Conservation (phyloP, 2,113 vertebrate species). For the Neodontobutis hainanensis region DNA sequence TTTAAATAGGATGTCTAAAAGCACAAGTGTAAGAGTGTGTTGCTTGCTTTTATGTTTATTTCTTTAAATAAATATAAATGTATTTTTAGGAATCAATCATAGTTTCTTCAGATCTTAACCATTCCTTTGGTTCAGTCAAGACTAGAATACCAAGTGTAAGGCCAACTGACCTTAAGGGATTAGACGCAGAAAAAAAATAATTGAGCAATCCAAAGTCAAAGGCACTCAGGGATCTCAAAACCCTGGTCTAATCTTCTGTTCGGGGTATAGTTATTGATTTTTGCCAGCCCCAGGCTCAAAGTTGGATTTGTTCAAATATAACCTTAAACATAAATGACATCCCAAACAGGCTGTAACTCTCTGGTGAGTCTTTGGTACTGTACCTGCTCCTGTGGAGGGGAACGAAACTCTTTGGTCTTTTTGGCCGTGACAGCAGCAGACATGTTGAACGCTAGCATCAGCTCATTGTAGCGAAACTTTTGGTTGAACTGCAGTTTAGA, state of each 20-base stretch:
- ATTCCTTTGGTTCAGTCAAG: too few species aligned
- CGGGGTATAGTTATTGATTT: neutral
- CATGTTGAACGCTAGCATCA: conserved; percentile 97
- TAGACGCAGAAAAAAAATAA: neutral
- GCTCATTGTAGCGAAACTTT: conserved; percentile 95
- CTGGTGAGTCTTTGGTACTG: conserved; percentile 57
- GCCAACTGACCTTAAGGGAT: neutral
- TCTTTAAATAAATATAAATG: neutral
- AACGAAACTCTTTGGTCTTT: conserved; percentile 96
- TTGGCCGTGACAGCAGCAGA: conserved; percentile 94
- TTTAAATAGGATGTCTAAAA: too few species aligned
- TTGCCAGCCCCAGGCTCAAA: neutral
- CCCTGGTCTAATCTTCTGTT: neutral
- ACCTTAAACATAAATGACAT: conserved; percentile 24
- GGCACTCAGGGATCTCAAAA: neutral
- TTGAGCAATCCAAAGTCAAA: neutral
- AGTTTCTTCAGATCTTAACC: neutral
- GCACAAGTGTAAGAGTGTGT: too few species aligned
- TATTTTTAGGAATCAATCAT: neutral
- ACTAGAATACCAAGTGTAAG: neutral
- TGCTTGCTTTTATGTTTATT: too few species aligned
- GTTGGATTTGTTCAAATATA: neutral
- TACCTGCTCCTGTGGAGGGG: conserved; percentile 93
- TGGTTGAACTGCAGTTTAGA: conserved; percentile 95
- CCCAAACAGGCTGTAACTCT: conserved; percentile 5